Conservation (phyloP, 2,888 invertebrate genomes). For the Margaritifera margaritifera region DNA sequence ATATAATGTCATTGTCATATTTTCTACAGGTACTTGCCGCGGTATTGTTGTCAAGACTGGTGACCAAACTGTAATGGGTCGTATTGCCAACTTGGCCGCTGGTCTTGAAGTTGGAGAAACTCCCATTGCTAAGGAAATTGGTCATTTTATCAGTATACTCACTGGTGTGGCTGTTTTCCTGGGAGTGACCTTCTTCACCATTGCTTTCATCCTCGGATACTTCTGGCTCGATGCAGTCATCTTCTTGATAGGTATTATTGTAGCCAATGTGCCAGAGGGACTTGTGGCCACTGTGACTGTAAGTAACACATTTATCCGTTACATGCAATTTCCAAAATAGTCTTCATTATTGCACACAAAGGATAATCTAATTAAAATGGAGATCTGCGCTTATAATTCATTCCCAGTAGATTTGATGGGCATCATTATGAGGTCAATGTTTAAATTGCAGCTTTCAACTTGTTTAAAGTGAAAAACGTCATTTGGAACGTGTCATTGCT, state of each 20-base stretch:
- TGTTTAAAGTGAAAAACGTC: too few relatives aligned
- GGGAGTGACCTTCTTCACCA: conserved; percentile 95
- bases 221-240: conserved; percentile 99
- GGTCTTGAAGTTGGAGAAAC: conserved; percentile 80
- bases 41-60: conserved; percentile 70
- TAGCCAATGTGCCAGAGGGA: conserved; percentile 99
- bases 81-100: conserved; percentile 72
- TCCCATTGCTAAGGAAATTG: conserved; percentile 98
- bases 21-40: conserved; percentile 59
- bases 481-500: too few relatives aligned
- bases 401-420: background rate
- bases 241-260: conserved; percentile 97
- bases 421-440: too few relatives aligned
- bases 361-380: background rate
- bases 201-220: conserved; percentile 96
- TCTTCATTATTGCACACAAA: background rate
- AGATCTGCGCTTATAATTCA: background rate
- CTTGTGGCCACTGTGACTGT: conserved; percentile 97
- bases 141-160: conserved; percentile 98
- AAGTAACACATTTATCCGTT: conserved; percentile 39
- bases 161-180: conserved; percentile 86
- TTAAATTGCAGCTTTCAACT: too few relatives aligned
- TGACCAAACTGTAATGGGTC: conserved; percentile 72
- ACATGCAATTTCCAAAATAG: background rate
- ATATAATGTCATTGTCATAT: background rate